A percentile compares a stretch with the other conserved stretches of the same genome.
phyloP scores from a whole-genome alignment of 2,797 vertebrate species.

The Aeoliscus strigatus region DNA sequence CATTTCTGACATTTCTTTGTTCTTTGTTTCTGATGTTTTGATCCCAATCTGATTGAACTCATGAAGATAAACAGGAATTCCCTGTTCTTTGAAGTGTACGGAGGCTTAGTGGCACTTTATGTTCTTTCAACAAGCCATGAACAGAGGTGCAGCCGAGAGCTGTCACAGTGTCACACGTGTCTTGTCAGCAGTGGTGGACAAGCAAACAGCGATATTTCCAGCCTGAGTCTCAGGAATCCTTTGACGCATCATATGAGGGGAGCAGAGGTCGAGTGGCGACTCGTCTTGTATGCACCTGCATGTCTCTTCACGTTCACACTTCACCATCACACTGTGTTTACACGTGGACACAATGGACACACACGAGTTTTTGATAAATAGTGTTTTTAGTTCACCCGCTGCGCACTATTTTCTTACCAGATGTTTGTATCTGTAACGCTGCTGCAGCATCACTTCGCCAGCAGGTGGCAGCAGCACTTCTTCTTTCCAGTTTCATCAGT shows the following conservation, averaged over 20 bases:
- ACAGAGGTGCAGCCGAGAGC: too few relatives aligned
- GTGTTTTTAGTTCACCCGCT: constrained; percentile 54
- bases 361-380: constrained; percentile 57
- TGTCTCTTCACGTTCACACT: constrained; percentile 46
- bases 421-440: constrained; percentile 40
- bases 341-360: constrained; percentile 38
- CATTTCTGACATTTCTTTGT: too few relatives aligned
- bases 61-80: too few relatives aligned
- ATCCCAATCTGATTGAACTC: too few relatives aligned
- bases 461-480: constrained; percentile 44
- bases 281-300: constrained; percentile 34
- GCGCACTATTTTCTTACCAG: constrained; percentile 67
- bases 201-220: constrained; percentile 71
- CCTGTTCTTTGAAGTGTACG: too few relatives aligned
- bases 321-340: constrained; percentile 52
- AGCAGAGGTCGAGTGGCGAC: neutral
- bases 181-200: neutral
- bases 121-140: too few relatives aligned
- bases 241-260: constrained; percentile 8
- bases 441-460: constrained; percentile 10
- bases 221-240: constrained; percentile 72
- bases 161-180: too few relatives aligned
- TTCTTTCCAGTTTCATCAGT: constrained; percentile 1
- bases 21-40: too few relatives aligned
- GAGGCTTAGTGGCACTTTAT: too few relatives aligned